These are phyloP conservation scores for Pristionchus maxplancki DNA, from an alignment of 2,888 invertebrate genomes.

Conservation along the genomic window DNA sequence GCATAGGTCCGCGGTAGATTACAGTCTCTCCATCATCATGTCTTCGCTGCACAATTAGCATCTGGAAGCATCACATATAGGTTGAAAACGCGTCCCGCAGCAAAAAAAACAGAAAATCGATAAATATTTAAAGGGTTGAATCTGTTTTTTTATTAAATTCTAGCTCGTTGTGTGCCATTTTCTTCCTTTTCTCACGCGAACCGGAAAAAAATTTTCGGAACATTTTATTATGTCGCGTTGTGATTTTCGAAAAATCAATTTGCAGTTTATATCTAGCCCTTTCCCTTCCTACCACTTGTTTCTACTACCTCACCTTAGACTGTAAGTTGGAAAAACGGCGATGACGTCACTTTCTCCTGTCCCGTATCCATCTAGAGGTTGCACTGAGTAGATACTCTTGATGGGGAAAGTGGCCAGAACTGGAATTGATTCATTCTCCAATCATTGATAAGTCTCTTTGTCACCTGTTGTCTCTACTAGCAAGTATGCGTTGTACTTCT, in stretches of 20 bases:
- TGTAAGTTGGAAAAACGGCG: not conserved
- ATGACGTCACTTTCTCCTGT: not conserved
- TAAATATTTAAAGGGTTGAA: not conserved
- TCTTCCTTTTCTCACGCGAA: not conserved
- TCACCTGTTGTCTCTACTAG: not conserved
- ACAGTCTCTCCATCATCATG: not conserved
- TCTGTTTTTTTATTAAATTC: not conserved
- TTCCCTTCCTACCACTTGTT: not conserved
- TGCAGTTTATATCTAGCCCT: not conserved
- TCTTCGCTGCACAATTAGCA: not conserved
- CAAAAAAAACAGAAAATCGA: not conserved
- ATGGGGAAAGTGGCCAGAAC: not conserved
- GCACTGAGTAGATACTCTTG: not conserved
- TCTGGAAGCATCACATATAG: not conserved
- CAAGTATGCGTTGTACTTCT: not conserved
- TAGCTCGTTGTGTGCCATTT: not conserved
- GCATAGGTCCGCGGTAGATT: not conserved
- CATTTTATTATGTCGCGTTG: not conserved
- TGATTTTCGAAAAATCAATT: not conserved
- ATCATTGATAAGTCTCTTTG: not conserved
- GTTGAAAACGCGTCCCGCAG: not conserved
- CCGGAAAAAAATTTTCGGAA: not conserved
- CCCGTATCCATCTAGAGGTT: slow-evolving; percentile 10
- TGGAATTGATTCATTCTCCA: not conserved
- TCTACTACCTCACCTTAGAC: not conserved